Evolutionary conservation across 1,140 invertebrate species (phyloP).

Genomic region (Drosophila tropicalis): DNA sequence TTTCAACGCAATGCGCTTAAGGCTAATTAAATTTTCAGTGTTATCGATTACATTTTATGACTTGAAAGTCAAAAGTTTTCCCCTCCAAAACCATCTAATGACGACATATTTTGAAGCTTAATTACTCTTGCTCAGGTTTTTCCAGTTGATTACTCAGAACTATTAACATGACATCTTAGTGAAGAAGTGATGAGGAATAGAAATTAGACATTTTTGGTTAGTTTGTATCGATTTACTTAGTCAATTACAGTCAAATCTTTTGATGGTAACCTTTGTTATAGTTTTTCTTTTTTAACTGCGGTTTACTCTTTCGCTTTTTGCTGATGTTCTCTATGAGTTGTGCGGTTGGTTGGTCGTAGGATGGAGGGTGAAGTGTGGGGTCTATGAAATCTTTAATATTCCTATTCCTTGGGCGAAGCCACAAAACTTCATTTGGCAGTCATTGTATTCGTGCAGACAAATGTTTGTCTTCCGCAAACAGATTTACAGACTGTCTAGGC

Average conservation of each 20-base stretch:
- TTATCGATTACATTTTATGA: conserved; percentile 60
- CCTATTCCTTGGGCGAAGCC: conserved; percentile 30
- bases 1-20: conserved; percentile 60
- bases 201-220: neutral
- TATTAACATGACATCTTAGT: conserved; percentile 29
- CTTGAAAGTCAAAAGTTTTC: conserved; percentile 32
- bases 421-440: conserved; percentile 37
- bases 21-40: conserved; percentile 71
- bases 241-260: neutral
- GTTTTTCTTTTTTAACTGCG: conserved; percentile 10
- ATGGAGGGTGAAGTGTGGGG: too few species aligned
- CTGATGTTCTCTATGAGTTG: conserved; percentile 29
- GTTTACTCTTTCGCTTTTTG: conserved; percentile 10
- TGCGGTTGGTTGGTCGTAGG: conserved; percentile 1
- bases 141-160: conserved; percentile 35
- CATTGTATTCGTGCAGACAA: conserved; percentile 1
- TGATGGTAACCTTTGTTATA: neutral
- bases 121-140: conserved; percentile 21
- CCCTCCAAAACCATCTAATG: conserved; percentile 24
- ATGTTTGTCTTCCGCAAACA: conserved; percentile 57
- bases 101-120: conserved; percentile 38
- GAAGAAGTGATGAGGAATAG: neutral
- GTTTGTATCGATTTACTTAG: too few species aligned
- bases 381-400: conserved; percentile 34
- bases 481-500: conserved; percentile 30